Evolutionary conservation across 2,113 vertebrate species (phyloP), one percentile per base, ranked within the genome.

Genomic region (Hemibagrus wyckioides): DNA sequence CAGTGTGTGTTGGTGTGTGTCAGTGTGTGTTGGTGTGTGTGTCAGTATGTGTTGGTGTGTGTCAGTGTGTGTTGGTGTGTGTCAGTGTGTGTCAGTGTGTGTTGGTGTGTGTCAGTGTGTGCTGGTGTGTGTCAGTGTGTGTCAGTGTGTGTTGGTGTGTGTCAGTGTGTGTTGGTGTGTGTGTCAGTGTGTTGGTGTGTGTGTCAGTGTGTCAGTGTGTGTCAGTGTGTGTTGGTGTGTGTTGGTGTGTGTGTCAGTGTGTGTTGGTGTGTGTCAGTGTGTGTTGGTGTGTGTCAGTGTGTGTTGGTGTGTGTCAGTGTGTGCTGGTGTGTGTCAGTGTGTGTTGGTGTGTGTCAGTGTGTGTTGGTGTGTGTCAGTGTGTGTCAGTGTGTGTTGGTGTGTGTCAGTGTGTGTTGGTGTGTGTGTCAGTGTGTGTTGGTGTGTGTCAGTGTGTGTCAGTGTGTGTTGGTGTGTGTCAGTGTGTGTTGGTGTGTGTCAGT

Each of bases 341-440:
- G 67, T 69, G 2, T 67, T 4, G 11, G 63, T 67, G 63, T 67
- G 69, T 73, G 69, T 73, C 1, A 7, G 33, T 71, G n/a, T n/a
- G n/a, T n/a, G n/a, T n/a, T n/a, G n/a, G 67, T 73, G 67, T 73
- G 63, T 67, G n/a, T 67, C 13, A 0, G 69, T 73, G 69, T 73
- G 69, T 73, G 33, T 59, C 76, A 85, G 77, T 76, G 56, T 84
- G 56, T n/a, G n/a, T n/a, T n/a, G n/a, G n/a, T 39, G 30, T 36
- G 67, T 69, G 2, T 67, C 1, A 4, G 63, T 67, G 63, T 67
- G 69, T 73, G 69, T 73, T 0, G 15, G 33, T 71, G 67, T 73
- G 67, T 73, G 63, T 67, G n/a, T 67, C 13, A 0, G 69, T 73
- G 69, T 73, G 69, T 73, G 33, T 59, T n/a, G n/a, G n/a, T 39